These are phyloP conservation scores for Temnopleurus reevesii DNA, from an alignment of 53 echinoderm and acorn worm genomes.

Conservation along the genomic window DNA sequence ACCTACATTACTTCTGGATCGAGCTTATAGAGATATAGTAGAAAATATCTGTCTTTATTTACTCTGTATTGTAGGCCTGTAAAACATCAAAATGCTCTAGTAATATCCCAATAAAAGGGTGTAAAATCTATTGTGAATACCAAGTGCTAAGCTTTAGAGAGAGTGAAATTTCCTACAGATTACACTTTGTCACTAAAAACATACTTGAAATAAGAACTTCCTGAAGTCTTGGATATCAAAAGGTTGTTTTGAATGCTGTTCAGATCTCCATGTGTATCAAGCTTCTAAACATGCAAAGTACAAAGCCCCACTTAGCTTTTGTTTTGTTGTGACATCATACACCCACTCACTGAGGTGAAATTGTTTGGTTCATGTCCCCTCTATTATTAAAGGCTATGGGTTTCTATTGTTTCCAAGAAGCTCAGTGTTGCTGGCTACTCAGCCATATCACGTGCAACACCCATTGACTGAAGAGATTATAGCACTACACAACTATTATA, in stretches of 20 bases:
- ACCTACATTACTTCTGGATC: too few species aligned
- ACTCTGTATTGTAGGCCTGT: too few species aligned
- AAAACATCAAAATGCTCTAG: too few species aligned
- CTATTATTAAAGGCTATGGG: not conserved
- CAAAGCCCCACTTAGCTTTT: slow-evolving; percentile 9
- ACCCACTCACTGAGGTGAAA: not conserved
- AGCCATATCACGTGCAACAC: not conserved
- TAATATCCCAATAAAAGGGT: too few species aligned
- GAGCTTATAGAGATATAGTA: too few species aligned
- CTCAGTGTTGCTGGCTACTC: not conserved
- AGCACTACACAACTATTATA: not conserved
- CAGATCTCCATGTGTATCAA: not conserved
- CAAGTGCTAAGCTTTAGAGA: too few species aligned
- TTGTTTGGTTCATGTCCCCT: not conserved
- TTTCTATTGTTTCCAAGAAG: slow-evolving; percentile 30
- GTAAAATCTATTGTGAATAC: too few species aligned
- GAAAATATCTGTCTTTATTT: too few species aligned
- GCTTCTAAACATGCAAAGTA: slow-evolving; percentile 23
- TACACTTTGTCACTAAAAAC: not conserved
- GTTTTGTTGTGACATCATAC: not conserved
- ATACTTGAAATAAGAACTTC: not conserved
- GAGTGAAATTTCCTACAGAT: not conserved
- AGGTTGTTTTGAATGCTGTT: not conserved
- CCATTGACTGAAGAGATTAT: slow-evolving; percentile 15
- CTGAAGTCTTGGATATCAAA: not conserved